Conservation (phyloP, 2,797 vertebrate genomes). For the Australoheros facetus region DNA sequence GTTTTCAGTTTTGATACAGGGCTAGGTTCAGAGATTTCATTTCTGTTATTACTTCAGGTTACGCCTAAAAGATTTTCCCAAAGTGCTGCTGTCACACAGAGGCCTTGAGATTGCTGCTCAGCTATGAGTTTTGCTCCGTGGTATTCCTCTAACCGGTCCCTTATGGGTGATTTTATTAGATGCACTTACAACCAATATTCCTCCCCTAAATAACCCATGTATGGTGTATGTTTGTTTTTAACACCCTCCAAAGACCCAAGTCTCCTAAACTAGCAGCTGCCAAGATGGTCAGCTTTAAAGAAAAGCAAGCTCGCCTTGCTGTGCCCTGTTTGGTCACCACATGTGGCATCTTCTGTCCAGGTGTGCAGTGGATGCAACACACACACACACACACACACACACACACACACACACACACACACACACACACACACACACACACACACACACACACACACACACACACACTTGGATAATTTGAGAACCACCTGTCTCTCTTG, state of each 20-base stretch:
- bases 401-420: neutral
- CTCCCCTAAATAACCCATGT: neutral
- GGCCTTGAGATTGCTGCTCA: neutral
- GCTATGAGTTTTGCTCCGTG: neutral
- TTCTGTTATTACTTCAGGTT: slow-evolving; percentile 8
- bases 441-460: neutral
- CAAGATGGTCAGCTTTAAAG: neutral
- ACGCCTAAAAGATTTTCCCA: slow-evolving; percentile 1
- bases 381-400: no score
- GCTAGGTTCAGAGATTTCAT: slow-evolving; percentile 12
- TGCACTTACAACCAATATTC: slow-evolving; percentile 1
- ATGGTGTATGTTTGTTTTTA: neutral
- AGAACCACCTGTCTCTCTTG: slow-evolving; percentile 58
- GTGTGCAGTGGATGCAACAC: slow-evolving; percentile 17
- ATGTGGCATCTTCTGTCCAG: neutral
- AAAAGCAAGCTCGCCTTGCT: neutral
- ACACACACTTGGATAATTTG: slow-evolving; percentile 21
- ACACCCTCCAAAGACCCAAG: neutral
- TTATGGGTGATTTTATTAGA: neutral
- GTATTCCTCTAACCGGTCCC: neutral
- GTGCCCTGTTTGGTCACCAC: neutral
- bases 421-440: neutral
- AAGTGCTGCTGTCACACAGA: neutral
- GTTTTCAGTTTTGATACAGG: neutral
- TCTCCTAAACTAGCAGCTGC: neutral